Conservation (phyloP, 2,797 vertebrate genomes). For the Amazona finschi region DNA sequence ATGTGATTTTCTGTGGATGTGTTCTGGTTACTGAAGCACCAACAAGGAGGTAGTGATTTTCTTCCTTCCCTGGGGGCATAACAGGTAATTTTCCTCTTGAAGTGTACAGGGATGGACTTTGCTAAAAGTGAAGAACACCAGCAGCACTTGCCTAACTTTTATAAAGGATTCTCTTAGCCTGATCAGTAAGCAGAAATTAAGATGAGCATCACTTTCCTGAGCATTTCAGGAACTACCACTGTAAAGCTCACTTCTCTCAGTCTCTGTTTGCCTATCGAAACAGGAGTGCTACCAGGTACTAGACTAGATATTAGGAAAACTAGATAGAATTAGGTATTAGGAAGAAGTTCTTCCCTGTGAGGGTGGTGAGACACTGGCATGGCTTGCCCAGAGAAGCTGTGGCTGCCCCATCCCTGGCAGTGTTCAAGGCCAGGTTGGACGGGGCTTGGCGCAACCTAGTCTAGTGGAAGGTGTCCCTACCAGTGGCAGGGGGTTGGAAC, state of each 20-base stretch:
- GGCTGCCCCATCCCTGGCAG: neutral
- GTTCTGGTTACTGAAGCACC: neutral
- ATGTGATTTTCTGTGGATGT: neutral
- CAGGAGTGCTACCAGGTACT: neutral
- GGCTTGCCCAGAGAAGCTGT: neutral
- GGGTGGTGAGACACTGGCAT: neutral
- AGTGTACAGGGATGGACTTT: fast-evolving
- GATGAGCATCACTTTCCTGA: neutral
- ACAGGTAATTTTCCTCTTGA: neutral
- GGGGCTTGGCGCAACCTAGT: neutral
- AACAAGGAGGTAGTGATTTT: neutral
- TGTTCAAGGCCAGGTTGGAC: neutral
- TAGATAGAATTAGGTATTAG: neutral
- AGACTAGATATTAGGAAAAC: neutral
- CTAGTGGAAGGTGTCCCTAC: neutral
- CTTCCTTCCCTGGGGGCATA: neutral
- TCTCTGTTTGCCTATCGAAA: neutral
- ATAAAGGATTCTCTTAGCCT: neutral
- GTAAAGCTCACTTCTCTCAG: fast-evolving
- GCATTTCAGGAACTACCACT: neutral
- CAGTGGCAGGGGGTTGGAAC: neutral
- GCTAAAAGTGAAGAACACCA: neutral
- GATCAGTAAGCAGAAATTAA: neutral
- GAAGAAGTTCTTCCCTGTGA: neutral
- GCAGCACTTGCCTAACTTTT: neutral